Evolutionary conservation across 2,888 invertebrate species (phyloP).

Genomic region (Tridacna crocea): DNA sequence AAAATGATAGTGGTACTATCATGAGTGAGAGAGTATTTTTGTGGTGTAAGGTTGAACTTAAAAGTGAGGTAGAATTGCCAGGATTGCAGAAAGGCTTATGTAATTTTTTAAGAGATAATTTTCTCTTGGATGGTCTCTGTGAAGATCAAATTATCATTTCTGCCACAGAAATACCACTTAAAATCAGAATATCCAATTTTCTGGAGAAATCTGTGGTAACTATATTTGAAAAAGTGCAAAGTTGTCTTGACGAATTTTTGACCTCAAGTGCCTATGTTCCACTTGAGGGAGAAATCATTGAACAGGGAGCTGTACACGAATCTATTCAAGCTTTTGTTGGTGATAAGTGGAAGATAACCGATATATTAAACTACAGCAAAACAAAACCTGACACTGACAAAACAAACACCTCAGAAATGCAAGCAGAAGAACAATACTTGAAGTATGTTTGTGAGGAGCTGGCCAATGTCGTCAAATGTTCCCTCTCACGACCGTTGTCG

Average conservation of each 20-base stretch:
- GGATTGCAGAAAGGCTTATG: not conserved
- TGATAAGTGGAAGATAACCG: not conserved
- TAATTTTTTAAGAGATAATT: not conserved
- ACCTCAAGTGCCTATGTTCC: not conserved
- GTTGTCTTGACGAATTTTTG: conserved; percentile 4
- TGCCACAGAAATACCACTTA: not conserved
- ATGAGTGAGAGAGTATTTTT: conserved; percentile 7
- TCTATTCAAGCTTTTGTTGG: not conserved
- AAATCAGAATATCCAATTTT: conserved; percentile 14
- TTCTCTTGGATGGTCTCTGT: not conserved
- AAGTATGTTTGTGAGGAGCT: not conserved
- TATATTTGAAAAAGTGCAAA: not conserved
- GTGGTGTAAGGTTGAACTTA: not conserved
- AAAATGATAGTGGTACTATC: too few species aligned
- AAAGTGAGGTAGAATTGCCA: not conserved
- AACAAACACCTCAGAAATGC: not conserved
- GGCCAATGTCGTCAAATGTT: not conserved
- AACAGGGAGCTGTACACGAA: not conserved
- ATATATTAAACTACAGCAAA: not conserved
- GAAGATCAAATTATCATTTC: conserved; percentile 14
- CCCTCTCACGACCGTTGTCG: not conserved
- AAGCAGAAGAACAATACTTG: conserved; percentile 6
- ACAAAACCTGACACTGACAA: not conserved
- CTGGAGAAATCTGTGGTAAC: not conserved
- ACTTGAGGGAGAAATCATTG: not conserved